Base-by-base conservation (phyloP, 2,888 invertebrate genomes). In the Drosophila affinis region DNA sequence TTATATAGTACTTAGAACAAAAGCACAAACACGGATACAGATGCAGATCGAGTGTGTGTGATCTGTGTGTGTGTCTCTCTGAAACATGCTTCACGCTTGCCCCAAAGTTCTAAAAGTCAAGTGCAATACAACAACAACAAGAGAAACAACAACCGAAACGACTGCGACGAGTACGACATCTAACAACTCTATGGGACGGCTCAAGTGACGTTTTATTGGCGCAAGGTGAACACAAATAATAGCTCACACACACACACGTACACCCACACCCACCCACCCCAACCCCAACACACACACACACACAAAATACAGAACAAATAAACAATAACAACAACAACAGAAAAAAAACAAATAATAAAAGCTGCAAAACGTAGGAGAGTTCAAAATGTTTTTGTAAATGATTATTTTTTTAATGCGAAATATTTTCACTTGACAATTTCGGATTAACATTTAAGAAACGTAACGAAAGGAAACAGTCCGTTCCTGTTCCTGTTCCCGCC, bases 41-140 rank as follows among this genome's bases (percentile, higher is more conserved):
- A 27, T 9, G 39, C 62, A 24, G 24, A 24, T 24, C 24, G 24
- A 51, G 54, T 52, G 27, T 51, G 69, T 69, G 18, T 21, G 18
- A 62, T 54, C 60, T 62, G 62, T 39, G 29, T 84, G 82, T 18
- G 18, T 18, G 21, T 3, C 3, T 21, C 21, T 82, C 76, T 78
- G 76, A 82, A 80, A 87, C 80, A 76, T 85, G 83, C 76, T 81
- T 76, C 75, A 82, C 82, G 84, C 80, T 87, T 77, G 76, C 67
- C 39, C 78, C 59, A 75, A 83, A 87, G 85, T 83, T 83, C 82
- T 85, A 83, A 87, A 87, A 87, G 85, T 85, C 83, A 88, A 88
- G 87, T 85, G 81, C 81, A 83, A 74, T 76, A 86, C 56, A 69
- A 55, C 52, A 57, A 52, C 32, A 62, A 51, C 51, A 74, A 62